phyloP scores from a whole-genome alignment of 2,797 vertebrate species.

The Taeniopygia guttata region DNA sequence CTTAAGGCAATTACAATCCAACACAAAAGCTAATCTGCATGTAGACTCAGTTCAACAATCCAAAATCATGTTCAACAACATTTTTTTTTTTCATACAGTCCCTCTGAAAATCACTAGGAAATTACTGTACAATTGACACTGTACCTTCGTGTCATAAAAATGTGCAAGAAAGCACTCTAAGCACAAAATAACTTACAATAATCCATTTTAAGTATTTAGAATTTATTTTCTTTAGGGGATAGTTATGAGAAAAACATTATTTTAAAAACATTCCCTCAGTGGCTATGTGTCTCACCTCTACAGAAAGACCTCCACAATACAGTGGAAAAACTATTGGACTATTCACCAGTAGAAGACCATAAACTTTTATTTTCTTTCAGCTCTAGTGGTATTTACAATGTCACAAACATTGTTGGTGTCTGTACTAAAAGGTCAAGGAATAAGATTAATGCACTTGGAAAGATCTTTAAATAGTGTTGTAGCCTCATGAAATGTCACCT shows the following conservation, averaged over 20 bases:
- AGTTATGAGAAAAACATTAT: not conserved
- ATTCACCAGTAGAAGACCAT: not conserved
- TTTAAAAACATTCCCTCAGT: not conserved
- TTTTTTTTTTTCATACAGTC: not conserved
- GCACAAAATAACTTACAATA: not conserved
- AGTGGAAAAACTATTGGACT: not conserved
- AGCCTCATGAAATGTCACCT: not conserved
- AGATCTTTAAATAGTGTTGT: not conserved
- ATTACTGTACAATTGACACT: not conserved
- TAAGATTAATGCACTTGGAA: conserved; percentile 9
- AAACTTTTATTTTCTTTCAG: not conserved
- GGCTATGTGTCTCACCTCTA: not conserved
- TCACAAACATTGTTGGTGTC: not conserved
- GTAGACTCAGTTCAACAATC: not conserved
- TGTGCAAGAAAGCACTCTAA: not conserved
- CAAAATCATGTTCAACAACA: not conserved
- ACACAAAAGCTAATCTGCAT: not conserved
- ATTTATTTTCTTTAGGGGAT: not conserved
- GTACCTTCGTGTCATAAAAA: not conserved
- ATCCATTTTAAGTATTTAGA: not conserved
- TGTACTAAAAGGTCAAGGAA: not conserved
- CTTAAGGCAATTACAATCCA: not conserved
- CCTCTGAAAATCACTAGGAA: not conserved
- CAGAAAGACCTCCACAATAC: not conserved
- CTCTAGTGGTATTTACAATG: not conserved